Conservation (phyloP, 2,797 vertebrate genomes). For the Chloroceryle amazona region DNA sequence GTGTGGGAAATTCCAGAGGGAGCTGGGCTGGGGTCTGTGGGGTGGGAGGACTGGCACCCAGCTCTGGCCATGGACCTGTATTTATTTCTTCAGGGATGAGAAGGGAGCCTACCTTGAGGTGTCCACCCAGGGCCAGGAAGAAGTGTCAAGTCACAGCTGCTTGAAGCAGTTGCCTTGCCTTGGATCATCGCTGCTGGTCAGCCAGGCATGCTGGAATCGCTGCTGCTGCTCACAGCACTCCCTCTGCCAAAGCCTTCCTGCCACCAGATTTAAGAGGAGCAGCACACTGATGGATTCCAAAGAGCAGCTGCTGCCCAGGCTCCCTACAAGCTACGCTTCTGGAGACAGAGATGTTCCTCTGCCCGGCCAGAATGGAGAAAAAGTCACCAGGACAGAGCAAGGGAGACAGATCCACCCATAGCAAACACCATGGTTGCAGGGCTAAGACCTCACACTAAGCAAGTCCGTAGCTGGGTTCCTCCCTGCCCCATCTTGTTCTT, state of each 20-base stretch:
- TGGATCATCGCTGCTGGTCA: accelerated
- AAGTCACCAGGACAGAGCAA: accelerated
- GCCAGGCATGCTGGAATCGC: neutral
- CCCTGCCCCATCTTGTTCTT: neutral
- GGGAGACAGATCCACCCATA: neutral
- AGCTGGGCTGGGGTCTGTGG: neutral
- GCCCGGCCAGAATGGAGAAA: neutral
- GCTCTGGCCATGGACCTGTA: neutral
- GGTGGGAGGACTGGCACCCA: neutral
- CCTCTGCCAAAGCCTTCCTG: neutral
- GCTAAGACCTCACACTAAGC: neutral
- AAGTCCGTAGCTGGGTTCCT: neutral
- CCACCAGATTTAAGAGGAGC: neutral
- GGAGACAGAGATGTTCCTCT: neutral
- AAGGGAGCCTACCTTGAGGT: neutral
- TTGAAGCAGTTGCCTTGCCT: neutral
- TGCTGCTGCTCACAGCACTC: accelerated
- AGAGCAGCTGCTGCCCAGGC: neutral
- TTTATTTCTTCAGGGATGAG: neutral
- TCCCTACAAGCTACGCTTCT: neutral
- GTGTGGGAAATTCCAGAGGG: accelerated
- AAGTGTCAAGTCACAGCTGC: accelerated
- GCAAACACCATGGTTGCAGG: accelerated
- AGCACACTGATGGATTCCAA: neutral
- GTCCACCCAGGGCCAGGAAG: neutral